Conservation (phyloP, 2,113 vertebrate species). For the Machaerirhynchus nigripectus region DNA sequence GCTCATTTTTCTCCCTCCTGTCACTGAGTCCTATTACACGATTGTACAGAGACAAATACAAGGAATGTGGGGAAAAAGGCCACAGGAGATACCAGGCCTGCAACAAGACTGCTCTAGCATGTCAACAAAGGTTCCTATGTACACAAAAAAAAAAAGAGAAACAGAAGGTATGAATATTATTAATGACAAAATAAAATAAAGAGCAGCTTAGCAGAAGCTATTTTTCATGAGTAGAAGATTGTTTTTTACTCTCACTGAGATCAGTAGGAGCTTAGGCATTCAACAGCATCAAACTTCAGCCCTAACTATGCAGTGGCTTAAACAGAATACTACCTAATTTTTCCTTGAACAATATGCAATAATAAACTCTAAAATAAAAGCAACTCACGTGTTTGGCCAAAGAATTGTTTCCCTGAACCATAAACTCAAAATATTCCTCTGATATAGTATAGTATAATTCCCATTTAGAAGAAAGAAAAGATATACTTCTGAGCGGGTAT, state of each 20-base stretch:
- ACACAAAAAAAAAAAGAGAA: constrained; percentile 36
- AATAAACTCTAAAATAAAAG: constrained; percentile 27
- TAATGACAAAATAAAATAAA: constrained; percentile 21
- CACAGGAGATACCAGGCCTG: constrained; percentile 56
- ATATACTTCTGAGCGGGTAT: neutral
- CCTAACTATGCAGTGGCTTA: neutral
- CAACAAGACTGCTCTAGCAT: constrained; percentile 62
- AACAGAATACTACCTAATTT: constrained; percentile 23
- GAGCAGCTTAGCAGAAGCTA: constrained; percentile 4
- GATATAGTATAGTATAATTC: neutral
- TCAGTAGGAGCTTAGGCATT: constrained; percentile 51
- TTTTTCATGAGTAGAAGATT: neutral
- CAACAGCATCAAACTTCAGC: constrained; percentile 44
- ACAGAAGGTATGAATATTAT: constrained; percentile 32
- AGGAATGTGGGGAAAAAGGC: constrained; percentile 50
- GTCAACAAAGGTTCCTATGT: constrained; percentile 54
- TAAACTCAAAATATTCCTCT: constrained; percentile 29
- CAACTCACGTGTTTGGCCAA: neutral
- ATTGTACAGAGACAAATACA: constrained; percentile 36
- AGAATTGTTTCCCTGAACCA: constrained; percentile 33
- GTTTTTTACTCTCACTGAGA: neutral
- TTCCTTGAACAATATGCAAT: constrained; percentile 46
- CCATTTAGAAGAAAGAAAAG: constrained; percentile 46
- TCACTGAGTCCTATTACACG: neutral
- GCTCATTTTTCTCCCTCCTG: neutral